A percentile compares a stretch with the other conserved stretches of the same genome.
These are phyloP conservation scores for Polydrusus tereticollis DNA, from an alignment of 2,888 invertebrate genomes.

Conservation along the genomic window DNA sequence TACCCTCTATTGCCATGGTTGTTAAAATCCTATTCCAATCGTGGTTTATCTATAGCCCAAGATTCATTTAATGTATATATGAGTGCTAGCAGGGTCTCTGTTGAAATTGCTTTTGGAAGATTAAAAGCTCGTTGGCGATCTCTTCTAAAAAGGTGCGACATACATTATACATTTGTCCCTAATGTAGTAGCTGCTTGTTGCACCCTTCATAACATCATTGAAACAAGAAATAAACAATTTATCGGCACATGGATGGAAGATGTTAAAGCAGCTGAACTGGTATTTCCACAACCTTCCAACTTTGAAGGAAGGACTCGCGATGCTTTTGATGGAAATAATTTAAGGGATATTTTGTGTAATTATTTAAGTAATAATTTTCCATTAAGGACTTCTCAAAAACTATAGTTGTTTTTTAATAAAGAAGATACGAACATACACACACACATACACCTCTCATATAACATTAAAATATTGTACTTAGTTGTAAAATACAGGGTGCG, in stretches of 20 bases:
- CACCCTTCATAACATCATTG: slow-evolving; percentile 13
- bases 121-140: slow-evolving; percentile 14
- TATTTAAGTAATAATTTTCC: too few relatives aligned
- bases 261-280: background rate
- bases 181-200: slow-evolving; percentile 21
- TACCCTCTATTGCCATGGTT: slow-evolving; percentile 11
- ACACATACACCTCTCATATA: too few relatives aligned
- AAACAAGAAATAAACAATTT: slow-evolving; percentile 12
- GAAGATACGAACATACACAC: too few relatives aligned
- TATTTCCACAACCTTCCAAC: background rate
- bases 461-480: too few relatives aligned
- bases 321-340: too few relatives aligned
- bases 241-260: background rate
- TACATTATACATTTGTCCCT: slow-evolving; percentile 18
- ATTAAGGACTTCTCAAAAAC: too few relatives aligned
- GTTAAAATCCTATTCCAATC: slow-evolving; percentile 2
- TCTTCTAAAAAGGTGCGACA: slow-evolving; percentile 6
- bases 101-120: slow-evolving; percentile 12
- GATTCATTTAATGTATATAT: slow-evolving; percentile 14
- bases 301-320: background rate
- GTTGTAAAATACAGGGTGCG: too few relatives aligned
- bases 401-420: too few relatives aligned
- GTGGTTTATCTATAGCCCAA: background rate
- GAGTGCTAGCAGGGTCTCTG: background rate
- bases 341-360: too few relatives aligned